Percentiles rank a stretch among this genome's conserved stretches.
phyloP scores from a whole-genome alignment of 1,140 invertebrate genomes.

The Pentalonia nigronervosa region DNA sequence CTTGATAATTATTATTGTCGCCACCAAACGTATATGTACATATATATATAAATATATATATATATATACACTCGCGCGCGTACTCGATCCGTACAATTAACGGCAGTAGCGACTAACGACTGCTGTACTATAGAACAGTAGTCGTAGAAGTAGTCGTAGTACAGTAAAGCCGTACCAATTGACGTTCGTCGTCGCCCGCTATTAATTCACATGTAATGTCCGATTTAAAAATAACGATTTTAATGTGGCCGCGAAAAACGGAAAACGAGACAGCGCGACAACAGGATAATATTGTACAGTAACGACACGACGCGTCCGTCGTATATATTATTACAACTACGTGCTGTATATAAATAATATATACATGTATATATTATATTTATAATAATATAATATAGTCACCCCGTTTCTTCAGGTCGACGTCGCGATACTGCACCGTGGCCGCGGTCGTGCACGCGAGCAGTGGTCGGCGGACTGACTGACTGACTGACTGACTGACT shows the following conservation, averaged over 20 bases:
- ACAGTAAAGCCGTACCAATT: background rate
- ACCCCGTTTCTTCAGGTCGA: background rate
- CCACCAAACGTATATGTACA: background rate
- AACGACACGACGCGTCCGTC: background rate
- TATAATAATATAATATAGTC: background rate
- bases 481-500: background rate
- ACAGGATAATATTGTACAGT: background rate
- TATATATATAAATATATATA: too few species aligned
- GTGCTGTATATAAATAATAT: background rate
- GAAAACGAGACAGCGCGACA: background rate
- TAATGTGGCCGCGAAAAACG: background rate
- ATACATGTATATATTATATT: background rate
- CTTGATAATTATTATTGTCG: too few species aligned
- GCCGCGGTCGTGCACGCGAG: background rate
- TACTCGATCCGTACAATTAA: background rate
- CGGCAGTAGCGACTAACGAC: background rate
- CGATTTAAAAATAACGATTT: slow-evolving; percentile 18
- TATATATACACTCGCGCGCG: background rate
- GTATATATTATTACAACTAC: background rate
- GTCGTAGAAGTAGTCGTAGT: too few species aligned
- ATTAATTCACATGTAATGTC: background rate
- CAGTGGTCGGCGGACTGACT: slow-evolving; percentile 5
- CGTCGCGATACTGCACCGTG: background rate
- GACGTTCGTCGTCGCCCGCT: too few species aligned
- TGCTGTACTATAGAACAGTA: background rate